These are phyloP conservation scores for Stichopus chloronotus DNA, from an alignment of 35 echinoderm and acorn worm genomes.

Conservation along the genomic window DNA sequence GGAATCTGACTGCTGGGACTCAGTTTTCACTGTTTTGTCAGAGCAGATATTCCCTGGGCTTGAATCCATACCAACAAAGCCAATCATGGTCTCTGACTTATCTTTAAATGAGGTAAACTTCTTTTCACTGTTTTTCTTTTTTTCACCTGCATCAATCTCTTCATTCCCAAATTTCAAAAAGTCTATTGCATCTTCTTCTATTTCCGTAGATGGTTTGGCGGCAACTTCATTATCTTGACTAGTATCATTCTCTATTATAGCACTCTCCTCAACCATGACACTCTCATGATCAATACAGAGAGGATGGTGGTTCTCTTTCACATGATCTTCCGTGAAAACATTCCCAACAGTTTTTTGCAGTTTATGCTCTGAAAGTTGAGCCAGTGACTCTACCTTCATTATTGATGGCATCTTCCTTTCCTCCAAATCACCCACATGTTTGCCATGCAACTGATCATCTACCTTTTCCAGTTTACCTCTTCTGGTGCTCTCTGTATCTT, in stretches of 20 bases:
- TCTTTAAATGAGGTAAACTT: neutral
- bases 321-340: neutral
- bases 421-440: neutral
- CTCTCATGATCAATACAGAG: neutral
- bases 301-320: neutral
- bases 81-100: neutral
- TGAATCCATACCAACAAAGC: neutral
- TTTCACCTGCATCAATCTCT: slow-evolving; percentile 18
- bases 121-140: neutral
- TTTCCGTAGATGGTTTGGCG: neutral
- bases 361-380: neutral
- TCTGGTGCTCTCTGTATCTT: neutral
- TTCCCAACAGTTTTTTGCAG: neutral
- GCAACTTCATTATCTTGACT: neutral
- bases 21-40: neutral
- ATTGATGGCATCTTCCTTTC: slow-evolving; percentile 43
- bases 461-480: neutral
- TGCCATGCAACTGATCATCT: neutral
- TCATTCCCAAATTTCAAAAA: slow-evolving; percentile 52
- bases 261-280: too few relatives aligned
- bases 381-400: slow-evolving; percentile 21
- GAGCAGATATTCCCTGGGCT: neutral
- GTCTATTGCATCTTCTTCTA: slow-evolving; percentile 56
- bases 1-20: neutral
- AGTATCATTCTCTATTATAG: too few relatives aligned